Evolutionary conservation across 2,113 vertebrate genomes (phyloP), one percentile per base, ranked within the genome.

Genomic region (Ceyx melanurus): DNA sequence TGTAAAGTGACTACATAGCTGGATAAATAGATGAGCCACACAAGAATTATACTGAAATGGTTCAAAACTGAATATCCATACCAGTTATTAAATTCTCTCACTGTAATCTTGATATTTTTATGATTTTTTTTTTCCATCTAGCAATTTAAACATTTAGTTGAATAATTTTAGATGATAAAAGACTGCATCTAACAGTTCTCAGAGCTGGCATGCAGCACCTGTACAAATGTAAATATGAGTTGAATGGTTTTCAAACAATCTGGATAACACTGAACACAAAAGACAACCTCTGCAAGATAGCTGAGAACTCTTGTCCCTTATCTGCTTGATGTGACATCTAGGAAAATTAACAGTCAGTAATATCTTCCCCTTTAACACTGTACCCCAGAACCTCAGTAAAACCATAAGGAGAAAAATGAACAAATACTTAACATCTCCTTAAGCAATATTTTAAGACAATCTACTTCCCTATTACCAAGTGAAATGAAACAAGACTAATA

Each of bases 91-190:
- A 93, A 86, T 82, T 54, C 60, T 53, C 31, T 82, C 66, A 70
- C 26, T 91, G 35, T 46, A 79, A 91, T 70, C 58, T 85, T 54
- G 11, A 45, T 71, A 73, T 29, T 45, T 90, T 85, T 89, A 89
- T 65, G 60, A 92, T 70, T 37, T 58, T 87, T 62, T n/a, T 87
- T 48, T 74, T 13, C 3, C 56, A 43, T 70, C 42, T 65, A n/a
- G 40, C 91, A 62, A 81, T 83, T 77, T 80, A 91, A 92, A 80
- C 78, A 88, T 74, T 93, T 91, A 67, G 33, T 73, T 51, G 37
- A 80, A 71, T 58, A 1, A 70, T 85, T 96, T 89, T 25, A 45
- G n/a, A 76, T 90, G 54, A 31, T 43, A 77, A 58, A 80, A 91
- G 35, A 68, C 46, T 73, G 42, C 67, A 82, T 58, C 42, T 79